Percentiles rank a stretch among this genome's conserved stretches.
phyloP scores from a whole-genome alignment of 2,797 vertebrate genomes.

The Alcedo atthis region DNA sequence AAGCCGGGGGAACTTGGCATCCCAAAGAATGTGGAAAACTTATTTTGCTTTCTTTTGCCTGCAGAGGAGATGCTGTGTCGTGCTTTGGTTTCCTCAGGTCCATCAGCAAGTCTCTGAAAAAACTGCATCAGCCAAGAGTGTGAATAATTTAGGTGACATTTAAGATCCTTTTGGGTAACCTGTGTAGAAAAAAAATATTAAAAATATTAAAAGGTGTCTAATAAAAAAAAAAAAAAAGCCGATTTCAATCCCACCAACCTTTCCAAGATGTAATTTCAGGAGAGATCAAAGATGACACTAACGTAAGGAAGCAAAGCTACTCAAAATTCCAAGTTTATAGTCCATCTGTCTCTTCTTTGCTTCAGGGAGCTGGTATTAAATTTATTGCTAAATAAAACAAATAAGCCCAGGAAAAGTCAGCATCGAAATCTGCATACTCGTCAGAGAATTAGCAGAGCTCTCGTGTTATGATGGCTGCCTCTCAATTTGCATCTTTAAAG shows the following conservation, averaged over 20 bases:
- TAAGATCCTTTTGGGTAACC: constrained; percentile 34
- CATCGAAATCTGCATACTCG: constrained; percentile 72
- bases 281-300: constrained; percentile 66
- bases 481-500: constrained; percentile 85
- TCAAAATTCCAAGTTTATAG: constrained; percentile 82
- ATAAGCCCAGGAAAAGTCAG: constrained; percentile 75
- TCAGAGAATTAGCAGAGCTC: constrained; percentile 78
- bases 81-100: background rate
- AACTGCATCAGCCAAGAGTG: background rate
- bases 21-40: background rate
- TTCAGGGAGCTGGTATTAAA: constrained; percentile 79
- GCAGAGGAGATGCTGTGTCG: background rate
- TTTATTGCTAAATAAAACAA: constrained; percentile 83
- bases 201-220: constrained; percentile 3
- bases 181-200: background rate
- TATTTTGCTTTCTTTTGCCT: background rate
- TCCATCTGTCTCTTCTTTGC: constrained; percentile 80
- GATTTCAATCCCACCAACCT: constrained; percentile 68
- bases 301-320: constrained; percentile 69
- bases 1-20: background rate
- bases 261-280: constrained; percentile 76
- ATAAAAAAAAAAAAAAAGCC: constrained; percentile 49
- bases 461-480: constrained; percentile 76
- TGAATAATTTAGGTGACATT: background rate
- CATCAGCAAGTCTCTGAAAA: background rate